Percentiles rank a stretch among this genome's conserved stretches.
Conservation (phyloP, 2,797 vertebrate genomes). For the Sebastes melanostomus region DNA sequence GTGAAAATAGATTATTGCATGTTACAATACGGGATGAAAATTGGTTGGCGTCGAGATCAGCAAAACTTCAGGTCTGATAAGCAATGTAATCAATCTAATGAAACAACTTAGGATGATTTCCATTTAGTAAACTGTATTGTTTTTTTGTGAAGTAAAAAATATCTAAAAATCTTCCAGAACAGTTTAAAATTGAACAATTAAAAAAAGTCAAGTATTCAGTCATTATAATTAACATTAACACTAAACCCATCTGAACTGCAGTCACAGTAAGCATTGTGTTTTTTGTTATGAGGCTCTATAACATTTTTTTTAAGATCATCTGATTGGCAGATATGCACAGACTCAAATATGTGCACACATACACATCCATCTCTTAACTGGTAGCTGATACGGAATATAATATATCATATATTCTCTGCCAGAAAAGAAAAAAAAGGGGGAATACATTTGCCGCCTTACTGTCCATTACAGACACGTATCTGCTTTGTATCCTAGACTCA, state of each 20-base stretch:
- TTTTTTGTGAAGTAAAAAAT: background rate
- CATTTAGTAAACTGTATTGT: background rate
- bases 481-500: conserved; percentile 48
- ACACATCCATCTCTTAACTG: background rate
- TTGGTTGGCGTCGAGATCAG: conserved; percentile 27
- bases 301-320: background rate
- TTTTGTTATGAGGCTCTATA: background rate
- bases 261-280: background rate
- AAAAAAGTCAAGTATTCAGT: background rate
- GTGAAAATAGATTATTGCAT: conserved; percentile 42
- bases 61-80: background rate
- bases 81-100: too few relatives aligned
- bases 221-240: background rate
- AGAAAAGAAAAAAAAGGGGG: background rate
- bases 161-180: background rate
- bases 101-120: background rate
- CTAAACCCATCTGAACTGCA: background rate
- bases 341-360: background rate
- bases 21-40: conserved; percentile 21
- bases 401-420: background rate
- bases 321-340: background rate
- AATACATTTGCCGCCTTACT: conserved; percentile 17
- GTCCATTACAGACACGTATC: conserved; percentile 47
- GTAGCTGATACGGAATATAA: background rate
- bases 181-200: background rate